Base-by-base conservation (phyloP, 2,113 vertebrate genomes). In the Platysteira castanea region DNA sequence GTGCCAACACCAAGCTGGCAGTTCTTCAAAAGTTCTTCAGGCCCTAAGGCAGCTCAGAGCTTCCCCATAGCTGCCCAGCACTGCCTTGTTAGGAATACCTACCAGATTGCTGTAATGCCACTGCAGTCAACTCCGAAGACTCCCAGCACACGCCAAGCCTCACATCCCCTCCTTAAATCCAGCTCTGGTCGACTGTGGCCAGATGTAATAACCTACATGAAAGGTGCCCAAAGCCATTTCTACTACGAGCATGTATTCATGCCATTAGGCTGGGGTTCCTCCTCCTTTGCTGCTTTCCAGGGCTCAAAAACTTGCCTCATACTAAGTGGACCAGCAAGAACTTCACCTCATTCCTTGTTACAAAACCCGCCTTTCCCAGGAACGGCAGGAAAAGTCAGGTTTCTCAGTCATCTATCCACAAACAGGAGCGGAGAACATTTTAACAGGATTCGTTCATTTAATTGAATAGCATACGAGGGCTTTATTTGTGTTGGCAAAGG, bases 71-170 rank as follows among this genome's bases (percentile, higher is more conserved):
- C 63, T n/a, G 33, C 7, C 3, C 44, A 6, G 33, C 3, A 2
- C 27, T 30, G 33, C 28, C 26, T 64, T 4, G 9, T 30, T 50
- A 56, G 28, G 41, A n/a, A 16, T 44, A 56, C 35, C 60, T 8
- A 7, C 4, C 15, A 42, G 24, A 6, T 4, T 15, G 35, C 11
- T 42, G 33, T 11, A 68, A 77, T 9, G 2, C 50, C 4, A 2
- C 73, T 21, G 33, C 4, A 6, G 31, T 15, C 5, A 5, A 5
- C 35, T 49, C 44, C 0, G 0, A 35, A 39, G 54, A 10, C 41
- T 75, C 39, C 30, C 65, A 71, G 76, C 49, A 46, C 14, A 8
- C 0, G 0, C 9, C 22, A 28, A 50, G 52, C 30, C 80, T 52
- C 70, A 81, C 52, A 23, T 10, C 4, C 50, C 37, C 70, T 79